These are phyloP conservation scores for Leptopterna dolabrata DNA, from an alignment of 2,888 invertebrate species.

Conservation along the genomic window DNA sequence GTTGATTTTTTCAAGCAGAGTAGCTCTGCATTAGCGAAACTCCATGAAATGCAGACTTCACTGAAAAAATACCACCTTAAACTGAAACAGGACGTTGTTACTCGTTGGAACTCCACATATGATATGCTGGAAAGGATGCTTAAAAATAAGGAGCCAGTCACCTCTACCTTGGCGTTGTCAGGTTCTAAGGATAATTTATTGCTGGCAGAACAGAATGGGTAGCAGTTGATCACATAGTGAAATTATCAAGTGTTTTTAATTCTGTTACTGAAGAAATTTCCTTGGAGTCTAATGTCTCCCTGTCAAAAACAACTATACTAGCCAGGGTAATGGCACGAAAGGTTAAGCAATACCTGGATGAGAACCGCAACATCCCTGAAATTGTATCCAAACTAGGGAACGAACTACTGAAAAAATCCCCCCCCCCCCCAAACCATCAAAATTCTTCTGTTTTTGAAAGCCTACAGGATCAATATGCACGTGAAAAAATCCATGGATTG, in stretches of 20 bases:
- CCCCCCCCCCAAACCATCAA: no score
- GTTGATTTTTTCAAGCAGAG: conserved; percentile 30
- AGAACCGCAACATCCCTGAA: not conserved
- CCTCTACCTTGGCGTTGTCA: conserved; percentile 19
- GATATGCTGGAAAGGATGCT: conserved; percentile 1
- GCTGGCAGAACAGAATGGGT: conserved; percentile 1
- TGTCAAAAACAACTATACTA: conserved; percentile 1
- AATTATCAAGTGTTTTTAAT: not conserved
- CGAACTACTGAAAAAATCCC: not conserved
- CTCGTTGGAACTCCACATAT: conserved; percentile 23
- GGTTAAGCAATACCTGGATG: not conserved
- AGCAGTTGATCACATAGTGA: not conserved
- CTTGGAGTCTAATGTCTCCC: not conserved
- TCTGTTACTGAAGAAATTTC: not conserved
- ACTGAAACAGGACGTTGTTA: conserved; percentile 20
- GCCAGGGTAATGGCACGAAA: not conserved
- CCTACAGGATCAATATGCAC: no score
- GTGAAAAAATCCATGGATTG: no score
- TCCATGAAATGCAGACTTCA: conserved; percentile 33
- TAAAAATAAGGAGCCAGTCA: conserved; percentile 33
- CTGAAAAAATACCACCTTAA: conserved; percentile 21
- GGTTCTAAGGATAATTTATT: not conserved
- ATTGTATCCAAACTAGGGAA: not conserved
- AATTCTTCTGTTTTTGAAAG: no score
- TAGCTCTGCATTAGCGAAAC: conserved; percentile 14